Conservation (phyloP, 2,888 invertebrate species). For the Ellobium chinense region DNA sequence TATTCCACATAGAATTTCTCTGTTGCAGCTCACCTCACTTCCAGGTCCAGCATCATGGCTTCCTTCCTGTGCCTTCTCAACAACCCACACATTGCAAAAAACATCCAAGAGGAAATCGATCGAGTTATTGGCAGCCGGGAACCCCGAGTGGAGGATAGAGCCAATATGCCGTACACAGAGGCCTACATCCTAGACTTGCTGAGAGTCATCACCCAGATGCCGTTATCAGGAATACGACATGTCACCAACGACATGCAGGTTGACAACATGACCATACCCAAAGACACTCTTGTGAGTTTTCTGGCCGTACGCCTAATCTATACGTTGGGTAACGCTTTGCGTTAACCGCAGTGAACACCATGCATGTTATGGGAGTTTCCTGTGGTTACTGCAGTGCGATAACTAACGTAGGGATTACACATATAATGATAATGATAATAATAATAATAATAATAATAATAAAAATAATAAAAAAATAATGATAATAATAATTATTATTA, state of each 20-base stretch:
- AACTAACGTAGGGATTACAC: too few species aligned
- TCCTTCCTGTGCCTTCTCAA: conserved; percentile 54
- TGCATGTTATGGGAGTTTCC: too few species aligned
- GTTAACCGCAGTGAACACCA: too few species aligned
- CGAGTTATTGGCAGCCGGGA: conserved; percentile 46
- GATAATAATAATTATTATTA: too few species aligned
- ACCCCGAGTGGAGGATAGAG: conserved; percentile 50
- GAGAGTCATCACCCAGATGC: conserved; percentile 11
- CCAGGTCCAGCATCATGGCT: conserved; percentile 50
- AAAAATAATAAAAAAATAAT: too few species aligned
- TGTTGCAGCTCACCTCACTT: conserved; percentile 43
- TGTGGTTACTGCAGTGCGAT: too few species aligned
- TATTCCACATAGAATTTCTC: too few species aligned
- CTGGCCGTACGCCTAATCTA: too few species aligned
- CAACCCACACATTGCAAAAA: conserved; percentile 52
- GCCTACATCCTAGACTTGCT: conserved; percentile 49
- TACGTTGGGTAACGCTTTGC: too few species aligned
- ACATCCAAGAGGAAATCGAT: conserved; percentile 57
- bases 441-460: too few species aligned
- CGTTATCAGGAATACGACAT: background rate
- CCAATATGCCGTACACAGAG: conserved; percentile 48
- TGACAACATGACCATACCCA: conserved; percentile 9
- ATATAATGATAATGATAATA: too few species aligned
- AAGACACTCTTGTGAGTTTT: background rate
- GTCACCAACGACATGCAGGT: background rate